A percentile compares a stretch with the other conserved stretches of the same genome.
These are phyloP conservation scores for Trachelus stipa DNA, from an alignment of 2,888 invertebrate genomes.

Conservation along the genomic window DNA sequence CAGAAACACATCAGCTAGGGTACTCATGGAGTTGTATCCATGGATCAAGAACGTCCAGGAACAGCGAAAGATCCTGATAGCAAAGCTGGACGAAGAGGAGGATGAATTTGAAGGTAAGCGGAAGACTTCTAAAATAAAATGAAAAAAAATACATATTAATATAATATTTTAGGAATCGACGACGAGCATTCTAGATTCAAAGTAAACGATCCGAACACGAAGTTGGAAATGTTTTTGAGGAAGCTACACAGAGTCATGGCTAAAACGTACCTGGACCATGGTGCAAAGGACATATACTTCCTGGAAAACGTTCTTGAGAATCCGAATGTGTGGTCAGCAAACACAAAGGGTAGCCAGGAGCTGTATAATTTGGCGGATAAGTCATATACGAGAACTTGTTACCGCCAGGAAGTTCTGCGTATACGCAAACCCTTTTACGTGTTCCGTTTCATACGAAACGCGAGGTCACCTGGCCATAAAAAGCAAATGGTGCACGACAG, in stretches of 20 bases:
- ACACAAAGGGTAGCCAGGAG: conserved; percentile 54
- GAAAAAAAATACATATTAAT: not conserved
- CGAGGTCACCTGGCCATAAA: conserved; percentile 51
- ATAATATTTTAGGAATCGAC: conserved; percentile 43
- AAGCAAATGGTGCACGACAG: conserved; percentile 53
- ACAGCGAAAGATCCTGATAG: conserved; percentile 38
- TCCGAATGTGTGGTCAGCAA: conserved; percentile 60
- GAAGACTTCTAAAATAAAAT: not conserved
- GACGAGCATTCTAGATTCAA: conserved; percentile 51
- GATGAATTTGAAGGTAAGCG: conserved; percentile 51
- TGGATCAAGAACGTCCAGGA: conserved; percentile 48
- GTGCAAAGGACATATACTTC: conserved; percentile 67
- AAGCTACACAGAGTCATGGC: conserved; percentile 56
- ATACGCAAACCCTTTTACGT: conserved; percentile 67
- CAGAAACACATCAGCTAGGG: conserved; percentile 42
- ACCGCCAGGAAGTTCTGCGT: conserved; percentile 65
- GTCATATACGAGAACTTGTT: conserved; percentile 56
- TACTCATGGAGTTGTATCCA: conserved; percentile 44
- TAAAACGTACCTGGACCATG: conserved; percentile 64
- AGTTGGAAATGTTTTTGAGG: conserved; percentile 27
- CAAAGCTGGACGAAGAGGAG: conserved; percentile 46
- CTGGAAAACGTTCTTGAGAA: conserved; percentile 56
- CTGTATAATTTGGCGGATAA: conserved; percentile 53
- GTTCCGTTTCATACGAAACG: conserved; percentile 60
- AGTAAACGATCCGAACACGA: conserved; percentile 44